phyloP scores from a whole-genome alignment of 2,888 invertebrate species.

The Congeria kusceri region DNA sequence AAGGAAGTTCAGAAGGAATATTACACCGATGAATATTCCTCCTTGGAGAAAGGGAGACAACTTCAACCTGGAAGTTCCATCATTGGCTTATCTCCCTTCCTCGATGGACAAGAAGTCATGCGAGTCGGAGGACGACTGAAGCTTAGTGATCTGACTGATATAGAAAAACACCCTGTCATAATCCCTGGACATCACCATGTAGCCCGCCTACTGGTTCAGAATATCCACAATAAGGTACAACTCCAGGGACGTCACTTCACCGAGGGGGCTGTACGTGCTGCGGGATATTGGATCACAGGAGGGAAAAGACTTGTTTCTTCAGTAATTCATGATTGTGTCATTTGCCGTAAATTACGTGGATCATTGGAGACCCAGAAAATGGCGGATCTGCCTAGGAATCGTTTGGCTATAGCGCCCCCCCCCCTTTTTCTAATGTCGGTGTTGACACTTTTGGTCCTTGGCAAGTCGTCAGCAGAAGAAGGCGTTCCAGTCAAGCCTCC shows the following conservation, averaged over 20 bases:
- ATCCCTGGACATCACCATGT: slow-evolving; percentile 38
- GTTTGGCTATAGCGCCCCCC: slow-evolving; percentile 25
- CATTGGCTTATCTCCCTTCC: no score
- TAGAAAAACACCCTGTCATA: slow-evolving; percentile 43
- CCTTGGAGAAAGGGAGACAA: no score
- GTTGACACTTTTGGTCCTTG: slow-evolving; percentile 81
- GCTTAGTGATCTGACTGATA: no score
- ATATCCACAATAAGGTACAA: slow-evolving; percentile 33
- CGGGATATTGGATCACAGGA: slow-evolving; percentile 45
- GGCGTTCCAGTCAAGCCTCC: slow-evolving; percentile 25
- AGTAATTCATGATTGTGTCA: slow-evolving; percentile 32
- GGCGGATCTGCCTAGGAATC: slow-evolving; percentile 39
- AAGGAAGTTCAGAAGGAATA: no score
- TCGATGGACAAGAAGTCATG: no score
- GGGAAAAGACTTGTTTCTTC: slow-evolving; percentile 16
- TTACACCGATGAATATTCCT: no score
- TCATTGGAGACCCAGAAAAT: slow-evolving; percentile 16
- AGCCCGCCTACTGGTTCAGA: slow-evolving; percentile 24
- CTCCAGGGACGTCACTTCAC: slow-evolving; percentile 52
- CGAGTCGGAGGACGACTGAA: no score
- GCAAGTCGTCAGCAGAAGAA: slow-evolving; percentile 29
- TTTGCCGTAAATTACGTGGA: slow-evolving; percentile 24
- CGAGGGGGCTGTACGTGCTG: slow-evolving; percentile 33
- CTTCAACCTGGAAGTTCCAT: no score
- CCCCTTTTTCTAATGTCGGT: slow-evolving; percentile 85